A percentile compares a stretch with the other conserved stretches of the same genome.
Conservation (phyloP, 2,888 invertebrate species). For the Helleia helle region DNA sequence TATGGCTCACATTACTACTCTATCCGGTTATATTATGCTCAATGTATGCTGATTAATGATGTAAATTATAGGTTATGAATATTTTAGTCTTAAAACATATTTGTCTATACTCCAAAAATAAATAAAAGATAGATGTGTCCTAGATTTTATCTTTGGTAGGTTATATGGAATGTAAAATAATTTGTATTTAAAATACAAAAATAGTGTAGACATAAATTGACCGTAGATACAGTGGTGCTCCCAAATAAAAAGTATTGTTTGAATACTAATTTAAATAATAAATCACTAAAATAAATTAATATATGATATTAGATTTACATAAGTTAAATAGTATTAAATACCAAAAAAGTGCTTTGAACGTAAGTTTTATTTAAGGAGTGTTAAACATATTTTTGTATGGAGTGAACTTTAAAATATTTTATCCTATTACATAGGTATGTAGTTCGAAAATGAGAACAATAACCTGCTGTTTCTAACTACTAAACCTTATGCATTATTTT, state of each 20-base stretch:
- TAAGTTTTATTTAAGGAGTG: constrained; percentile 12
- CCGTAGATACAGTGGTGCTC: constrained; percentile 20
- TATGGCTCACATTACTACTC: no score
- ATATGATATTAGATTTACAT: constrained; percentile 7
- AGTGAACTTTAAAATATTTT: constrained; percentile 15
- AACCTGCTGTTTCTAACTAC: constrained; percentile 7
- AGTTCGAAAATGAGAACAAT: constrained; percentile 12
- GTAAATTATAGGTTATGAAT: no score
- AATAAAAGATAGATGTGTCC: no score
- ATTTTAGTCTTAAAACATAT: no score
- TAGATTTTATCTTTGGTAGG: not conserved
- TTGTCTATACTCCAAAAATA: no score
- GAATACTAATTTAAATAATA: no score
- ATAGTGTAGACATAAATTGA: constrained; percentile 14
- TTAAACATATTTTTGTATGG: constrained; percentile 12
- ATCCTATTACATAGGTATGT: constrained; percentile 15
- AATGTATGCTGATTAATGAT: no score
- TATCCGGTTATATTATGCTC: no score
- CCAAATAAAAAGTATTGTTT: not conserved
- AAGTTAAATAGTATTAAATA: constrained; percentile 6
- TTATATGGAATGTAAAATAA: not conserved
- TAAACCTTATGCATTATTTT: constrained; percentile 11
- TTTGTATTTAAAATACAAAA: not conserved
- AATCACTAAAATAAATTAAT: constrained; percentile 12
- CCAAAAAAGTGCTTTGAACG: constrained; percentile 10